These are phyloP conservation scores for Hypotaenidia okinawae DNA, from an alignment of 2,797 vertebrate genomes.

Conservation along the genomic window DNA sequence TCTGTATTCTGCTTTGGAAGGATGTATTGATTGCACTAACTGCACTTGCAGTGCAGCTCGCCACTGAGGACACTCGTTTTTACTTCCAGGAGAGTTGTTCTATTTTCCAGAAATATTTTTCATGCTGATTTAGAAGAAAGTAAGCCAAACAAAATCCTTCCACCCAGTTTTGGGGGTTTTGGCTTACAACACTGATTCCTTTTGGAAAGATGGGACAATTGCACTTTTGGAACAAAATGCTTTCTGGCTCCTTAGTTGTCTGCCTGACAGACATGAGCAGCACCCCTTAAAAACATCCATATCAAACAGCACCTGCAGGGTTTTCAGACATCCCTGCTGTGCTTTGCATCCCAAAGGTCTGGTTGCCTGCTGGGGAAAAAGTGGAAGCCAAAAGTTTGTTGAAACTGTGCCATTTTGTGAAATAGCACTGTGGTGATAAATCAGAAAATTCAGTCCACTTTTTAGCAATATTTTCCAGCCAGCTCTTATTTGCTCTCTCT, in stretches of 20 bases:
- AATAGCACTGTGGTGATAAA: neutral
- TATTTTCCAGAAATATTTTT: neutral
- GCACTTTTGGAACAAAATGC: neutral
- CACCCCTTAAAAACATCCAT: neutral
- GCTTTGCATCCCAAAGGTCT: neutral
- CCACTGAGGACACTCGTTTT: neutral
- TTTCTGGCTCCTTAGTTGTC: neutral
- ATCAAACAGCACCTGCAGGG: neutral
- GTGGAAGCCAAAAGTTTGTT: neutral
- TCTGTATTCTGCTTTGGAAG: neutral
- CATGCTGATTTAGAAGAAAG: neutral
- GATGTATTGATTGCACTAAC: neutral
- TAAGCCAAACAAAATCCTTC: neutral
- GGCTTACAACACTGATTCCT: neutral
- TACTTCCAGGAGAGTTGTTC: neutral
- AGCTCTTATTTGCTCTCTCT: neutral
- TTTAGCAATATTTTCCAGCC: conserved; percentile 22
- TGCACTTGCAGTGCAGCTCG: neutral
- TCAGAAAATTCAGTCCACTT: neutral
- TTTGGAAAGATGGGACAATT: neutral
- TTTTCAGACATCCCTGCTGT: neutral
- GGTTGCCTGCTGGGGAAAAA: neutral
- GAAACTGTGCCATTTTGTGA: neutral
- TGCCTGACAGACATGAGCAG: neutral
- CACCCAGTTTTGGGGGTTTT: neutral